These are phyloP conservation scores for Lumbricus terrestris DNA, from an alignment of 2,888 invertebrate genomes.

Conservation along the genomic window DNA sequence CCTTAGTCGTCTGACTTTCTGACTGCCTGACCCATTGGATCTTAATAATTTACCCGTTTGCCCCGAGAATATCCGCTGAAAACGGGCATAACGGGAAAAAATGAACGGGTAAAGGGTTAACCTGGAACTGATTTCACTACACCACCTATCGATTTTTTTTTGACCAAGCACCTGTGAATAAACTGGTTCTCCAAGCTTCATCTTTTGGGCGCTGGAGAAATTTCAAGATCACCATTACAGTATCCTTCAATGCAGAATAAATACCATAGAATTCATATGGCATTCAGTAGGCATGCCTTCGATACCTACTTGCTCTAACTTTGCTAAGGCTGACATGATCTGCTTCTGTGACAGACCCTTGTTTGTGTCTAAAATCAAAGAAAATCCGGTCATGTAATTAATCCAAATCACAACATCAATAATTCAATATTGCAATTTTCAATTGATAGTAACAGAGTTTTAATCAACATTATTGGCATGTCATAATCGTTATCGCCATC, in stretches of 20 bases:
- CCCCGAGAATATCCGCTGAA: too few species aligned
- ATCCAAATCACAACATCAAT: conserved; percentile 11
- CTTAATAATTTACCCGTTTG: too few species aligned
- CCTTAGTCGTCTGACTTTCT: too few species aligned
- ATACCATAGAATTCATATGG: neutral
- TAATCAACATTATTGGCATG: neutral
- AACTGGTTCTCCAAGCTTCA: too few species aligned
- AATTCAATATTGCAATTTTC: neutral
- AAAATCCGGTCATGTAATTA: conserved; percentile 10
- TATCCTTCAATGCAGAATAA: neutral
- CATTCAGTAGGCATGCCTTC: neutral
- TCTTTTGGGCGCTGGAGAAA: too few species aligned
- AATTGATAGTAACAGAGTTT: neutral
- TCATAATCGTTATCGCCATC: neutral
- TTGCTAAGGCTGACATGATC: conserved; percentile 43
- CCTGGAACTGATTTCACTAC: too few species aligned
- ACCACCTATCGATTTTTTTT: too few species aligned
- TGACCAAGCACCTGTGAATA: too few species aligned
- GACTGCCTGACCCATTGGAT: too few species aligned
- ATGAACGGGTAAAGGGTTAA: too few species aligned
- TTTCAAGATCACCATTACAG: too few species aligned
- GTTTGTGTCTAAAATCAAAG: conserved; percentile 36
- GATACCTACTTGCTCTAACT: conserved; percentile 47
- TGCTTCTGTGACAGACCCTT: conserved; percentile 55
- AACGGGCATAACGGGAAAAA: too few species aligned